Conservation (phyloP, 2,888 invertebrate species). For the Melanostoma scalare region DNA sequence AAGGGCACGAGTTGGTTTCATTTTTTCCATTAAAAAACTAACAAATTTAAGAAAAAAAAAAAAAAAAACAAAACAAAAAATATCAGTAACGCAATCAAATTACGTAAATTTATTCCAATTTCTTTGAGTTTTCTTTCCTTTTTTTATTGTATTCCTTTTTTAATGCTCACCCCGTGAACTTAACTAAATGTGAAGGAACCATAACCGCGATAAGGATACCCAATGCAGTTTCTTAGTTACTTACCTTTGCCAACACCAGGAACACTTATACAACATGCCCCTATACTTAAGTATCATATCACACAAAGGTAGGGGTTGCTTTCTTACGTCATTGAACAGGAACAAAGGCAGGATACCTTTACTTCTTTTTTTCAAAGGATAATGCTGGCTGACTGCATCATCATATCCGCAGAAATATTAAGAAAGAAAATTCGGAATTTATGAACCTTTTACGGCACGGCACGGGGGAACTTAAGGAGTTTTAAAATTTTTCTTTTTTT, state of each 20-base stretch:
- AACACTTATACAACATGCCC: slow-evolving; percentile 52
- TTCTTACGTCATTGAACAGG: slow-evolving; percentile 64
- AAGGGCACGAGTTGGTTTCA: slow-evolving; percentile 67
- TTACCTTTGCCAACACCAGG: slow-evolving; percentile 54
- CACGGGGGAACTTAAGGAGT: slow-evolving; percentile 23
- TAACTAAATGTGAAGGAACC: slow-evolving; percentile 51
- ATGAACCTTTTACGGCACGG: slow-evolving; percentile 25
- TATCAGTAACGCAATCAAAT: slow-evolving; percentile 68
- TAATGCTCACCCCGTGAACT: slow-evolving; percentile 61
- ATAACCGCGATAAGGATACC: slow-evolving; percentile 70
- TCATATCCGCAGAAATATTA: slow-evolving; percentile 36
- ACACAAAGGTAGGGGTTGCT: slow-evolving; percentile 55
- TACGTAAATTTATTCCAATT: slow-evolving; percentile 72
- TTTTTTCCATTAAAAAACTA: slow-evolving; percentile 42
- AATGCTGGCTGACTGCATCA: slow-evolving; percentile 63
- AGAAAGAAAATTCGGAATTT: slow-evolving; percentile 59
- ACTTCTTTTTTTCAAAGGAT: slow-evolving; percentile 52
- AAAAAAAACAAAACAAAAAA: slow-evolving; percentile 38
- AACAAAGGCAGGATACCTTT: slow-evolving; percentile 56
- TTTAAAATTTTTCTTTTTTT: neutral
- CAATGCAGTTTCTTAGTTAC: slow-evolving; percentile 56
- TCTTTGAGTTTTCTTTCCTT: slow-evolving; percentile 37
- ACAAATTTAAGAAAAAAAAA: neutral
- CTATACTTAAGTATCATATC: slow-evolving; percentile 69
- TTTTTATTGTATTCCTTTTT: neutral